Evolutionary conservation across 2,888 invertebrate species (phyloP), one percentile per base, ranked within the genome.

Genomic region (Brenthis hecate): DNA sequence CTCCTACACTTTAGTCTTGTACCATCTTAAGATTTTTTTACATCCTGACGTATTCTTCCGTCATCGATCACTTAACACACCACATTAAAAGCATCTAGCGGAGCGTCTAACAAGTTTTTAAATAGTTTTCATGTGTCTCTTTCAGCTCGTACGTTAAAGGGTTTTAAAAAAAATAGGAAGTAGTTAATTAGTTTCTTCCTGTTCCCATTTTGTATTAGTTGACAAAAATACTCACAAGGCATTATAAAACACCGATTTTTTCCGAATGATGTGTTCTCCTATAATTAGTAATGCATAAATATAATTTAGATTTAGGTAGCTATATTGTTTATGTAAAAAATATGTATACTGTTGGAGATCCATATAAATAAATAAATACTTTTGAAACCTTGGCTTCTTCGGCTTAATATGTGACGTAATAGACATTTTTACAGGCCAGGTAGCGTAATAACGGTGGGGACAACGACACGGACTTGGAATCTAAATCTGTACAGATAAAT

Each of bases 101-200:
- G n/a, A 50, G 50, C 53, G 53, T 65, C 56, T 54, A 69, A 69
- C 66, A 64, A 55, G 58, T 73, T 73, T 43, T 73, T 73, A 70
- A 72, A 71, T 71, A 66, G 61, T 71, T 72, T 72, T 69, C 71
- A 71, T 67, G 70, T 60, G 60, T 56, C 64, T 69, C 72, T 64
- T 68, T 69, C 69, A 67, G 68, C 67, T 69, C 58, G 62, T 64
- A 69, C 66, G 65, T 72, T 73, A 68, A 72, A 70, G 68, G 68
- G 71, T 72, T 71, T 69, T 69, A 72, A 68, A 70, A 68, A 68
- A 69, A 69, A 74, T 66, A 70, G 74, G 72, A 75, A 75, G 73
- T 66, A 65, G 66, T 74, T 75, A 74, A 75, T 75, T 71, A 72
- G 61, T 69, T 70, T 69, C 69, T 73, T 73, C 74, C 75, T 71